Base-by-base conservation (phyloP, 1,140 invertebrate genomes). In the Leptonema lineaticorne region DNA sequence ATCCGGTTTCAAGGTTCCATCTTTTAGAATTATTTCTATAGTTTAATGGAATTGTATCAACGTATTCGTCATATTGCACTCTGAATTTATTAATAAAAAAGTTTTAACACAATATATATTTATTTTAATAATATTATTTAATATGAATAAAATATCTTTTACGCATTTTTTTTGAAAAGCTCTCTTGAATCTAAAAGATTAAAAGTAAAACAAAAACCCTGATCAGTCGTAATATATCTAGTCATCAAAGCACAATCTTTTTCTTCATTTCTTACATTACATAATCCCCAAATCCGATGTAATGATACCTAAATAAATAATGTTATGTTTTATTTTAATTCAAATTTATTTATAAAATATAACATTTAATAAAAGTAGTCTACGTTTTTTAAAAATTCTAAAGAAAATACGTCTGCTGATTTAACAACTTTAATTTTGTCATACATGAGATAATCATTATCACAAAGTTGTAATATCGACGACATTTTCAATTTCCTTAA, bases 181-280 rank as follows among this genome's bases (percentile, higher is more conserved):
- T 88, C 84, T 0, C 77, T 77, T 30, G 82, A 77, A 33, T 83
- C 79, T 50, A 89, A 72, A 50, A 85, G 88, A 71, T 90, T 90
- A 70, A 89, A 90, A 0, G 87, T 88, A 72, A 85, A 89, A 73
- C 89, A 90, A 16, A 86, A 77, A 0, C 89, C 88, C 77, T 89
- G 87, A 73, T 89, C 87, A 0, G 88, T 89, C 22, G 88, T 73
- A 7, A 87, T 85, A 89, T 89, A 9, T 87, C 75, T 63, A 84
- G 78, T 3, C 78, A 70, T 71, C 87, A 88, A 45, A 81, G 63
- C 80, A 76, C 64, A 78, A 82, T 28, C 78, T 69, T 72, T 79
- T 68, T 27, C 73, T 71, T 41, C 82, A n/a, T n/a, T n/a, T n/a
- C n/a, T n/a, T n/a, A n/a, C n/a, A n/a, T n/a, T n/a, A n/a, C n/a